These are phyloP conservation scores for Cryptocheilus praepositus DNA, from an alignment of 2,888 invertebrate genomes.

Conservation along the genomic window DNA sequence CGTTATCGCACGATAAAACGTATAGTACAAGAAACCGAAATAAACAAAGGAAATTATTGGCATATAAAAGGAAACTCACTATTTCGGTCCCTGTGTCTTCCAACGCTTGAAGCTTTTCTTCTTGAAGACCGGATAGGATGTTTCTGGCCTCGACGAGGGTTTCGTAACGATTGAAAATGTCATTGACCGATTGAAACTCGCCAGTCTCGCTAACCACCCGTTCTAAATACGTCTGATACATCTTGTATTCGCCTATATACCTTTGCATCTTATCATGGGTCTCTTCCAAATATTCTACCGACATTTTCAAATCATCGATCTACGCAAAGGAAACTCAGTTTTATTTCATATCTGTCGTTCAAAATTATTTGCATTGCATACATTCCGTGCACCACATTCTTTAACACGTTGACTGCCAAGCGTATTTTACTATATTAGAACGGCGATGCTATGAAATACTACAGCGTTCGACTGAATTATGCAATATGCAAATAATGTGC, in stretches of 20 bases:
- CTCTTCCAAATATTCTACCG: constrained; percentile 76
- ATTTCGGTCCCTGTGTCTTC: constrained; percentile 79
- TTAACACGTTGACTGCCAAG: too few species aligned
- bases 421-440: too few species aligned
- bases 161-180: constrained; percentile 81
- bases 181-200: constrained; percentile 79
- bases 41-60: neutral
- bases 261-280: constrained; percentile 78
- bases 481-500: too few species aligned
- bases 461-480: too few species aligned
- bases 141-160: constrained; percentile 79
- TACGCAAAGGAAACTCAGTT: constrained; percentile 32
- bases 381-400: too few species aligned
- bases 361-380: too few species aligned
- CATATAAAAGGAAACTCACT: constrained; percentile 44
- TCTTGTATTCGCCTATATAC: constrained; percentile 78
- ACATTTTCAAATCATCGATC: constrained; percentile 76
- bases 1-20: neutral
- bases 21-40: constrained; percentile 11
- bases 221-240: constrained; percentile 80
- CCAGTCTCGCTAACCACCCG: constrained; percentile 76
- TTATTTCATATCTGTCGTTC: neutral
- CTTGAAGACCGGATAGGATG: constrained; percentile 77
- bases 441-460: too few species aligned
- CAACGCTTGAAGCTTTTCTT: constrained; percentile 77